Percentiles rank a stretch among this genome's conserved stretches.
Conservation (phyloP, 2,888 invertebrate species). For the Acrocera orbiculus region DNA sequence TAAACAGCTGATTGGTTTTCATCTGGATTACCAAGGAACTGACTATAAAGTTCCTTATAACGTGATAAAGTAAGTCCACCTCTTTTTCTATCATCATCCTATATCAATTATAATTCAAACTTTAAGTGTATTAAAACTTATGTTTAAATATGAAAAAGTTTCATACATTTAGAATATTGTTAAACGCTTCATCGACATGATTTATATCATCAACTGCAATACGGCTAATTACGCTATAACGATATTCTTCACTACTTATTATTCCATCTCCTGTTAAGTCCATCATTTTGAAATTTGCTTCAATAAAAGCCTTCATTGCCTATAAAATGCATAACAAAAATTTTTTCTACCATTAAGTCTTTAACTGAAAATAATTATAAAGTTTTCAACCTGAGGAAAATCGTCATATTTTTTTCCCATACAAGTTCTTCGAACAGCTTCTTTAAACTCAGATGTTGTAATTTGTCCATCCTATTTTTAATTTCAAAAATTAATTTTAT, state of each 20-base stretch:
- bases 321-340: constrained; percentile 13
- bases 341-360: background rate
- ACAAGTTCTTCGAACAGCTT: constrained; percentile 63
- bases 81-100: constrained; percentile 67
- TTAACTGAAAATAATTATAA: too few species aligned
- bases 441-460: constrained; percentile 63
- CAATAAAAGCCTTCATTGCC: constrained; percentile 73
- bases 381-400: constrained; percentile 44
- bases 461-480: constrained; percentile 70
- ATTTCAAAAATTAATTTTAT: background rate
- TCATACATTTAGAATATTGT: constrained; percentile 57
- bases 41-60: constrained; percentile 68
- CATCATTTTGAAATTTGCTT: constrained; percentile 64
- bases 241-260: constrained; percentile 60
- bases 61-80: constrained; percentile 60
- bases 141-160: background rate
- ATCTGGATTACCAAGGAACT: constrained; percentile 59
- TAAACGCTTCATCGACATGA: constrained; percentile 58
- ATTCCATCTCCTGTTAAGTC: constrained; percentile 67
- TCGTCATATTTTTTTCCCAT: constrained; percentile 58
- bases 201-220: constrained; percentile 62
- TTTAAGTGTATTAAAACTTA: too few species aligned
- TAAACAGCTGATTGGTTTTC: constrained; percentile 56
- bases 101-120: too few species aligned
- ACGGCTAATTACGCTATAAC: constrained; percentile 65